Evolutionary conservation across 2,113 vertebrate genomes (phyloP), one percentile per base, ranked within the genome.

Genomic region (Steatornis caripensis): DNA sequence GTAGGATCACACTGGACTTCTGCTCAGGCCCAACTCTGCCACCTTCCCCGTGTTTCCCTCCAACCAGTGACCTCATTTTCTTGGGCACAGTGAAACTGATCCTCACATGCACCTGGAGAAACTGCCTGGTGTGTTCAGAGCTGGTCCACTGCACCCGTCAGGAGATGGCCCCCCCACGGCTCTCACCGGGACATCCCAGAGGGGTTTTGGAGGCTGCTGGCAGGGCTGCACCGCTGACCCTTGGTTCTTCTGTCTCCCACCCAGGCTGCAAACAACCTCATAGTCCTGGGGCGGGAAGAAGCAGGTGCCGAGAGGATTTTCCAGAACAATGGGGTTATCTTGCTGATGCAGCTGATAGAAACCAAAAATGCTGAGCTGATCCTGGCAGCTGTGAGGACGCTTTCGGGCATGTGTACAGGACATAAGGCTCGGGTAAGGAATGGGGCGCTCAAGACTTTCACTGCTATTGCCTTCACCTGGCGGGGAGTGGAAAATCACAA

Each of bases 261-360:
- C 70, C 43, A 99, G 99, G 99, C 99, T 46, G 99, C 99, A 58
- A 99, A 99, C 98, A 99, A 99, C 95, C 98, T 99, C 84, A 99
- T 99, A 34, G 99, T 99, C 66, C 96, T 99, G 45, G 98, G 99
- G 11, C 97, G 99, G 78, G 99, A 99, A 68, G 99, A 99, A 37
- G 99, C 99, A 0, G 99, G 99, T 53, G 98, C 99, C 0, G 99
- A 99, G 95, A 98, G 98, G 96, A 99, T 99, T 95, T 99, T 99
- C 98, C 98, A 99, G 98, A 99, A 98, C 96, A 99, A 99, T 0
- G 99, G 99, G 2, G 97, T 99, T 61, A 97, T 97, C 84, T 95
- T 99, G 95, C 98, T 99, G 32, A 83, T 99, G 93, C 98, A 98
- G 95, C 98, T 99, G 85, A 97, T 99, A 39, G 98, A 99, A 78